Evolutionary conservation across 2,113 vertebrate species (phyloP), one percentile per base, ranked within the genome.

Genomic region (Chauna torquata): DNA sequence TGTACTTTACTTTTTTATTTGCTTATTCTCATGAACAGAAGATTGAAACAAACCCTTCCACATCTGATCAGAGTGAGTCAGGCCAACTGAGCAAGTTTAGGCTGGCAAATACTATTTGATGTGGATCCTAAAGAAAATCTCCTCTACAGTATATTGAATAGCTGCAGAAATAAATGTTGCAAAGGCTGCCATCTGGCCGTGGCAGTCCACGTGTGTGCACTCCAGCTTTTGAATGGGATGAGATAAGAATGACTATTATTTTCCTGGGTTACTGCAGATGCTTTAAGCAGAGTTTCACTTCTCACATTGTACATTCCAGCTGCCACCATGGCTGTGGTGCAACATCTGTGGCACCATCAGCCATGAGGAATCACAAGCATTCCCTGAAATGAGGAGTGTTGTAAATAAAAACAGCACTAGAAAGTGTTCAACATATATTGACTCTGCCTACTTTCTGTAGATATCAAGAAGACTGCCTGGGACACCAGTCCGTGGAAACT

Each of bases 331-430:
- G 49, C 77, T 78, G 80, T 50, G 65, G 47, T 52, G 25, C 71
- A 55, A 88, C 86, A 93, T 94, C 88, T 86, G 83, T 79, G 87
- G 70, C 65, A 76, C 61, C 75, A 59, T 59, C 80, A 75, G 77
- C 71, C 78, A 64, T 1, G 3, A 95, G 36, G 40, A 86, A 65
- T 71, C 70, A 59, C 34, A 82, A 86, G 32, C 11, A 40, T 61
- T 82, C 69, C 52, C 49, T 54, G 69, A 79, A 91, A 71, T 1
- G 2, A 87, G 45, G n/a, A 89, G 49, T 25, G 9, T 1, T 76
- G 66, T 78, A 82, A 95, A 79, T 68, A 92, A 94, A 94, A 86
- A 25, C 44, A 82, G 47, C 65, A n/a, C 36, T 49, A 91, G 80
- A 65, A 93, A 90, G 16, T 44, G 61, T 91, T 40, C 12, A 49